Percentiles rank a stretch among this genome's conserved stretches.
Conservation (phyloP, 2,888 invertebrate species). For the Orchesellides sinensis region DNA sequence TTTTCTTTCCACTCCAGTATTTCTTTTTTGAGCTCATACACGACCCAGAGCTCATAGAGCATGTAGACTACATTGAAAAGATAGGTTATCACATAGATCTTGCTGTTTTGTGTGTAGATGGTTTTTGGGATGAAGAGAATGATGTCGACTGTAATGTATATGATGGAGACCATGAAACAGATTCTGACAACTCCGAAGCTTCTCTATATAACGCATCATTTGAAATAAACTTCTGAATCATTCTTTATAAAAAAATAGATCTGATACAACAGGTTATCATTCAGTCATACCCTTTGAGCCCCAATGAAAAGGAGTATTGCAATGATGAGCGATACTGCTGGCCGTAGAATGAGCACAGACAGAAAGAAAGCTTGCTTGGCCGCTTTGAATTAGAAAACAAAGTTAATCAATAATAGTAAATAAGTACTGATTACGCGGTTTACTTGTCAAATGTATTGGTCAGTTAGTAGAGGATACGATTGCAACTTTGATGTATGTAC, state of each 20-base stretch:
- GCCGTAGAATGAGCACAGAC: constrained; percentile 58
- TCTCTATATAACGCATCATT: constrained; percentile 51
- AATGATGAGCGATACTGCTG: constrained; percentile 60
- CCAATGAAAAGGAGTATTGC: constrained; percentile 67
- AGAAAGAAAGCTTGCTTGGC: constrained; percentile 67
- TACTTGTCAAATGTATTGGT: no score
- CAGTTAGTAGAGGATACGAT: no score
- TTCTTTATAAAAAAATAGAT: background rate
- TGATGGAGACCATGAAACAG: constrained; percentile 67
- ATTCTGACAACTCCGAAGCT: constrained; percentile 58
- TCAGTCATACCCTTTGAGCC: constrained; percentile 62
- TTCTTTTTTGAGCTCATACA: constrained; percentile 61
- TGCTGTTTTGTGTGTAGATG: constrained; percentile 68
- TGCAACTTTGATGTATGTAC: no score
- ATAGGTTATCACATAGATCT: constrained; percentile 64
- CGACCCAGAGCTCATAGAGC: constrained; percentile 67
- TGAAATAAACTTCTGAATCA: constrained; percentile 6
- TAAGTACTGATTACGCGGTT: no score
- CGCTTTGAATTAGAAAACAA: constrained; percentile 27
- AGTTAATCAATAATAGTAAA: background rate
- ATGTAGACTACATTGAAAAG: constrained; percentile 69
- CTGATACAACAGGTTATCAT: background rate
- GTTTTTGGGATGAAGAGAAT: constrained; percentile 69
- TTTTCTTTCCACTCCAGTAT: constrained; percentile 42
- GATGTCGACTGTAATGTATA: constrained; percentile 69